A percentile compares a stretch with the other conserved stretches of the same genome.
phyloP scores from a whole-genome alignment of 1,140 invertebrate species.

The Drosophila guanche region DNA sequence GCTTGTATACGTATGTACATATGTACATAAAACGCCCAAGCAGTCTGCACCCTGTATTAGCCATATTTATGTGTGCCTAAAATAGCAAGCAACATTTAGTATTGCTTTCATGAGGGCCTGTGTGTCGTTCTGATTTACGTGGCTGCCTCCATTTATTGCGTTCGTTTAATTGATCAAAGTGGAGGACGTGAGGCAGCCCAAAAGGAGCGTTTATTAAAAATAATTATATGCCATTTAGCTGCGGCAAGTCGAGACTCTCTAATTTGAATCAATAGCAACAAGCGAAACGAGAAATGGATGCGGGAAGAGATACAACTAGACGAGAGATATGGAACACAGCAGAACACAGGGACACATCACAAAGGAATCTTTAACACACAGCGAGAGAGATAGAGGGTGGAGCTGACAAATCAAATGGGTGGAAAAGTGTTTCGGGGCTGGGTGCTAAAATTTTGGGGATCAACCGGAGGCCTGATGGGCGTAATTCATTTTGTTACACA shows the following conservation, averaged over 20 bases:
- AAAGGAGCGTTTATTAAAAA: slow-evolving; percentile 48
- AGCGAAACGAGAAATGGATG: neutral
- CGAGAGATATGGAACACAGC: neutral
- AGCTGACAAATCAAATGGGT: neutral
- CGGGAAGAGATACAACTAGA: too few species aligned
- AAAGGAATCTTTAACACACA: too few species aligned
- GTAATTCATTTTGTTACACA: slow-evolving; percentile 37
- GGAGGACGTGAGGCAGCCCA: neutral
- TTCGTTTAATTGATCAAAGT: slow-evolving; percentile 51
- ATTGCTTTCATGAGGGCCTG: neutral
- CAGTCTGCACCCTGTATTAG: slow-evolving; percentile 32
- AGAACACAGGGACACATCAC: neutral
- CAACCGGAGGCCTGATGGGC: slow-evolving; percentile 22
- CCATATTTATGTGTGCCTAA: slow-evolving; percentile 31
- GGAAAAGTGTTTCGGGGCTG: slow-evolving; percentile 2
- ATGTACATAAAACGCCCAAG: neutral
- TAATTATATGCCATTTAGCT: slow-evolving; percentile 43
- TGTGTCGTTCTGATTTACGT: slow-evolving; percentile 10
- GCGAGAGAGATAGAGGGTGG: too few species aligned
- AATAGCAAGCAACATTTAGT: slow-evolving; percentile 27
- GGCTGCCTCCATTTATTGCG: slow-evolving; percentile 14
- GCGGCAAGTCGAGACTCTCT: neutral
- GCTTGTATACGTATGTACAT: too few species aligned
- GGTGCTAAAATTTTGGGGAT: slow-evolving; percentile 19
- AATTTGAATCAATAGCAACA: slow-evolving; percentile 28